Evolutionary conservation across 2,113 vertebrate species (phyloP), one percentile per base, ranked within the genome.

Genomic region (Vanacampus margaritifer): DNA sequence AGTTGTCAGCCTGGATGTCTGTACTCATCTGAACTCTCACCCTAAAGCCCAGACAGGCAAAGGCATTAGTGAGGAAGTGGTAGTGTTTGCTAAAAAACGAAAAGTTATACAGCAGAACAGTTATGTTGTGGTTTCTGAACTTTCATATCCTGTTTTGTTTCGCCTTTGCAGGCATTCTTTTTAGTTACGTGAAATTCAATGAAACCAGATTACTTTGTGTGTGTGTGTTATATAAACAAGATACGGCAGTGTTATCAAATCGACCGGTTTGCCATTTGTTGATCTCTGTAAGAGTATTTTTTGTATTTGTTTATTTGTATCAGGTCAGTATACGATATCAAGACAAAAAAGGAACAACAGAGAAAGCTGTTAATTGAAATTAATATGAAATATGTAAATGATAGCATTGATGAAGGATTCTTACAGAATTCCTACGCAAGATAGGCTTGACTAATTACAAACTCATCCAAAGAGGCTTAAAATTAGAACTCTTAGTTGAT

Each of bases 41-140:
- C 83, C 72, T 35, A 79, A 81, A 85, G 72, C 68, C 84, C 84
- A 89, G 89, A 90, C 88, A 84, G 77, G 41, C 87, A 89, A 32
- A 87, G 87, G 86, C 87, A 70, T 73, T 75, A 65, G 67, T 72
- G 53, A 84, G 89, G 89, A 90, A 90, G 88, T 85, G 85, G 79
- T 74, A 74, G 64, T 79, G 66, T 57, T 64, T 78, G 76, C 73
- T 72, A 64, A 28, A 79, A 75, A 68, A 75, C 64, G 68, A 76
- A 67, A 74, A 48, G 65, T 73, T 68, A 67, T 56, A 45, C 51
- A 36, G 65, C 65, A 76, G 50, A 79, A 79, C 50, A 58, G 41
- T 61, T 32, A 53, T 65, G 64, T 50, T 54, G 62, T 73, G 61
- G 79, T 81, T 76, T 76, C n/a, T 21, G 68, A 80, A 79, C 76